Base-by-base conservation (phyloP, 2,888 invertebrate species). In the Sturmia bella region DNA sequence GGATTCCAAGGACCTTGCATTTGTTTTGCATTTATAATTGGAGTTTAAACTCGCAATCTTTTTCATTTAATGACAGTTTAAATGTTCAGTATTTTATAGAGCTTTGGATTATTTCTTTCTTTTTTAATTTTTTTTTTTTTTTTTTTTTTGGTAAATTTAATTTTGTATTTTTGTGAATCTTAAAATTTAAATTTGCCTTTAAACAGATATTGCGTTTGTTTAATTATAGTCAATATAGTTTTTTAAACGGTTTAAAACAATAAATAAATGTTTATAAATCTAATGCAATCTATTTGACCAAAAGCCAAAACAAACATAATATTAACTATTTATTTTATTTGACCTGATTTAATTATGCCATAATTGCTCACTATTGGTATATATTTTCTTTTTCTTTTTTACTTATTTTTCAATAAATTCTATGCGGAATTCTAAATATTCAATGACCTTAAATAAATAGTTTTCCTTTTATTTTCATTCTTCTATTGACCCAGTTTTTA, bases 391-490 rank as follows among this genome's bases (percentile, higher is more conserved):
- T 27, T 27, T 32, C 9, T 32, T 32, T 32, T 32, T 32, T 32
- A 9, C 9, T 41, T 19, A 3, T 41, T 57, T 64, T 27, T 11
- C 39, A 68, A 54, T 68, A 39, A n/a, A 45, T 50, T 32, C 48
- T 50, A 48, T 27, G 9, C 21, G 27, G 7, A 56, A 57, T 66
- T 24, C 64, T 52, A 66, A 57, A 78, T 72, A 72, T 43, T 50
- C 64, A 78, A 0, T 78, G 72, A 78, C 72, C 78, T 72, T 78
- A 64, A 72, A 59, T 43, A 56, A 66, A 68, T 68, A 75, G 37
- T 69, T 66, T 66, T 78, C 50, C 21, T 37, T 24, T 48, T 41
- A 50, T 54, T 59, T 48, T 17, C n/a, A 41, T 57, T 75, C 32
- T 32, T 32, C 41, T 61, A 76, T 69, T 76, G 76, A 76, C 76